phyloP scores from a whole-genome alignment of 2,888 invertebrate genomes.

The Tiliacea citrago region DNA sequence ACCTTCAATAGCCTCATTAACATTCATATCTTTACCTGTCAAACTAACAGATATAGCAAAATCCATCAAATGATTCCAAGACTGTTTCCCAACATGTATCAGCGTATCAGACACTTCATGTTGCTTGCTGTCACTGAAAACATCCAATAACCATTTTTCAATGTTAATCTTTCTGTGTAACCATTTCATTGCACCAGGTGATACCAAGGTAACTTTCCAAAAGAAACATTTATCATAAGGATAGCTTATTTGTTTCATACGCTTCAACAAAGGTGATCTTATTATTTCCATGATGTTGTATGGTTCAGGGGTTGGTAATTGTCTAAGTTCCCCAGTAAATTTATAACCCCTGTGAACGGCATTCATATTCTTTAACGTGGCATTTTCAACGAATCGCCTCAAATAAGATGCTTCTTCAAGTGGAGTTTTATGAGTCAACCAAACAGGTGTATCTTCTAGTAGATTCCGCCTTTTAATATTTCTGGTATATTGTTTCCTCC shows the following conservation, averaged over 20 bases:
- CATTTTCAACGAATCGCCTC: constrained; percentile 77
- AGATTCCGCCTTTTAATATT: constrained; percentile 82
- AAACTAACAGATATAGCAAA: constrained; percentile 87
- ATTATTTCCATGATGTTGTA: constrained; percentile 87
- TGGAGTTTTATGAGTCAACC: constrained; percentile 82
- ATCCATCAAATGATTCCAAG: constrained; percentile 88
- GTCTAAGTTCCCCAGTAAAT: constrained; percentile 81
- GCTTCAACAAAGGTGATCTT: constrained; percentile 84
- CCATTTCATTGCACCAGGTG: constrained; percentile 88
- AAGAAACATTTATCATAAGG: constrained; percentile 84
- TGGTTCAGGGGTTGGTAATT: constrained; percentile 76
- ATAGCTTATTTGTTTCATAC: constrained; percentile 87
- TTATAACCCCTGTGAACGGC: constrained; percentile 83
- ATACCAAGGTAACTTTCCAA: constrained; percentile 92
- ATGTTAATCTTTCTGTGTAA: constrained; percentile 84
- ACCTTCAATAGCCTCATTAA: constrained; percentile 83
- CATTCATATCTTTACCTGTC: constrained; percentile 69
- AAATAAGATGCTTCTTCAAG: constrained; percentile 80
- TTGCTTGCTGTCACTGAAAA: constrained; percentile 83
- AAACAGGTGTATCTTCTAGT: constrained; percentile 86
- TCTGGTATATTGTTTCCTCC: constrained; percentile 80
- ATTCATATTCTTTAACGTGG: constrained; percentile 83
- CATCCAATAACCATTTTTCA: constrained; percentile 86
- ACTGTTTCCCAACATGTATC: constrained; percentile 83
- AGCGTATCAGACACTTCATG: constrained; percentile 80